Evolutionary conservation across 2,888 invertebrate genomes (phyloP).

Genomic region (Baronia brevicornis): DNA sequence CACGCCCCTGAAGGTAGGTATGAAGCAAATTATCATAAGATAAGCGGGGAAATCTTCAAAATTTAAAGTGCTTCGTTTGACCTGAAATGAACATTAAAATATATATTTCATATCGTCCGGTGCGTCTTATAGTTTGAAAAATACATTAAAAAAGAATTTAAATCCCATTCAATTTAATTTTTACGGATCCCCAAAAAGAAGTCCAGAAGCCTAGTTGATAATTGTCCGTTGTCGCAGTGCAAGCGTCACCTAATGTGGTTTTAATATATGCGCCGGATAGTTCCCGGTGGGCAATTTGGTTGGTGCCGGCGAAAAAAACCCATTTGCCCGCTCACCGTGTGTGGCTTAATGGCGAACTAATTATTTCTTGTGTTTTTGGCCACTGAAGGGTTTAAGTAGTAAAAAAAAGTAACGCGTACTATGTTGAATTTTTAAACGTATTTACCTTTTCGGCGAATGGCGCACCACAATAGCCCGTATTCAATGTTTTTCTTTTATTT

Average conservation of each 20-base stretch:
- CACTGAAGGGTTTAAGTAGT: constrained; percentile 24
- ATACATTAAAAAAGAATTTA: too few species aligned
- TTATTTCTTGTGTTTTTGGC: constrained; percentile 41
- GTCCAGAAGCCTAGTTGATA: constrained; percentile 31
- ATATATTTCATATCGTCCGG: too few species aligned
- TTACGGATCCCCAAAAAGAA: constrained; percentile 7
- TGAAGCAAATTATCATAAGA: too few species aligned
- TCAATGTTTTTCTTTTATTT: too few species aligned
- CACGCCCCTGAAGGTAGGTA: too few species aligned
- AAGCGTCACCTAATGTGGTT: constrained; percentile 54
- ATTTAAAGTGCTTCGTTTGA: too few species aligned
- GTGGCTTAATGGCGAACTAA: constrained; percentile 59
- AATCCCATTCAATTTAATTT: too few species aligned
- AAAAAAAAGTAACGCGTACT: constrained; percentile 11
- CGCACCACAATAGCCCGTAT: too few species aligned
- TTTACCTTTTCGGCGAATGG: too few species aligned
- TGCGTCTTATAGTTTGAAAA: too few species aligned
- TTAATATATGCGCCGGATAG: constrained; percentile 46
- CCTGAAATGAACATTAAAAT: too few species aligned
- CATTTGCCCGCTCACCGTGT: constrained; percentile 52
- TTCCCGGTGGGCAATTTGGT: constrained; percentile 49
- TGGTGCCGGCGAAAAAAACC: constrained; percentile 44
- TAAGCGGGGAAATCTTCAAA: too few species aligned
- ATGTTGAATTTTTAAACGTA: constrained; percentile 12
- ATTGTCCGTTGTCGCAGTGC: constrained; percentile 38